Evolutionary conservation across 2,797 vertebrate genomes (phyloP).

Genomic region (Lithobates sylvaticus): DNA sequence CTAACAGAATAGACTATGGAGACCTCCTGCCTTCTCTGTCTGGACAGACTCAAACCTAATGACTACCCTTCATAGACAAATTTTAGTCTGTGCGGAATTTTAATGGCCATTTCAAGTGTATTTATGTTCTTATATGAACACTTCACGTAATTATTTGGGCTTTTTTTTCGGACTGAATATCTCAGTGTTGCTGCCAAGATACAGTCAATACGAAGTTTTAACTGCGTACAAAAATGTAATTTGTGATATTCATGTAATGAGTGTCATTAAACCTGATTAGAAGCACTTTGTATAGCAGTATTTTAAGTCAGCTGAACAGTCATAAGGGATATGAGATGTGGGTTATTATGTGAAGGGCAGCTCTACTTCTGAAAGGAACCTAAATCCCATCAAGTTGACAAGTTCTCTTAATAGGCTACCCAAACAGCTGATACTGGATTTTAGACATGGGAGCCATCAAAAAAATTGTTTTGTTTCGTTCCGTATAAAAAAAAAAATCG

Average conservation of each 20-base stretch:
- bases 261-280: background rate
- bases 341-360: no score
- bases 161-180: background rate
- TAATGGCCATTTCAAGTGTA: background rate
- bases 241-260: slow-evolving; percentile 14
- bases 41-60: background rate
- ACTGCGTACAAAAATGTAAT: background rate
- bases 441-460: no score
- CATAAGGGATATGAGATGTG: background rate
- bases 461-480: no score
- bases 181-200: background rate
- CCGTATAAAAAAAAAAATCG: no score
- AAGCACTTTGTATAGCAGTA: background rate
- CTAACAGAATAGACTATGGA: background rate
- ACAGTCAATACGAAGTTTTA: background rate
- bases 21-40: slow-evolving; percentile 5
- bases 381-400: no score
- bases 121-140: background rate
- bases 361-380: no score
- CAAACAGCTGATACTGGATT: no score
- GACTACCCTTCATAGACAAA: background rate
- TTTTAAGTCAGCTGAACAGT: slow-evolving; percentile 6
- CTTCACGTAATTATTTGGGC: background rate
- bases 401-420: no score
- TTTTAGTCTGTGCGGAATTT: background rate